These are phyloP conservation scores for Stomorhina lunata DNA, from an alignment of 2,888 invertebrate genomes.

Conservation along the genomic window DNA sequence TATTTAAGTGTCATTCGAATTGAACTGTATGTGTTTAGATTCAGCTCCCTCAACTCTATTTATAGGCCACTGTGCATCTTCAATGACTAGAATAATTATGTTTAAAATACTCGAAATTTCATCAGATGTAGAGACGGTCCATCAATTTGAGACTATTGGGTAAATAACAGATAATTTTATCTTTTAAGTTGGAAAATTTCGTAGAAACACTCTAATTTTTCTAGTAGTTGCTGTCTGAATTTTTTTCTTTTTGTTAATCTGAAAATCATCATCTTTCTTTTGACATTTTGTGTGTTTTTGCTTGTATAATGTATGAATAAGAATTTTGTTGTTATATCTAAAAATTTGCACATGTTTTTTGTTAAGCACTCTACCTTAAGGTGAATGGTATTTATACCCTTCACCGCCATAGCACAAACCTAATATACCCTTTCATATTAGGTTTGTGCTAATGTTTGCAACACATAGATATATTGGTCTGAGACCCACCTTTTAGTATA, in stretches of 20 bases:
- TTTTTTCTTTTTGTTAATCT: background rate
- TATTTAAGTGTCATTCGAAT: no score
- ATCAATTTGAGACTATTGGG: no score
- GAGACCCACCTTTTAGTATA: no score
- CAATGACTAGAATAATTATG: no score
- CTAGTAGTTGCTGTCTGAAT: background rate
- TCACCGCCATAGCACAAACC: background rate
- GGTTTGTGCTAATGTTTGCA: no score
- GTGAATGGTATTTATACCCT: background rate
- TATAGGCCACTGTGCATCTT: no score
- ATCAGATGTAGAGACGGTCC: no score
- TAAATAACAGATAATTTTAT: background rate
- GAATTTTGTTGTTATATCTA: conserved; percentile 6
- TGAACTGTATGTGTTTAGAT: no score
- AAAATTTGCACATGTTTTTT: conserved; percentile 11
- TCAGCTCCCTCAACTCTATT: no score
- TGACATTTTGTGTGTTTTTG: conserved; percentile 19
- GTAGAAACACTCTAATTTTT: background rate
- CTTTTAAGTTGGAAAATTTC: background rate
- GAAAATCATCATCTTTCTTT: conserved; percentile 10
- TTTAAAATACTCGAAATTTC: no score
- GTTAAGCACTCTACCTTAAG: background rate
- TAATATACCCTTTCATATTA: no score
- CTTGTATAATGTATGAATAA: background rate
- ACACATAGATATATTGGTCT: no score